A percentile compares a stretch with the other conserved stretches of the same genome.
These are phyloP conservation scores for Pocillopora damicornis DNA, from an alignment of 64 coral and sea anemone species.

Conservation along the genomic window DNA sequence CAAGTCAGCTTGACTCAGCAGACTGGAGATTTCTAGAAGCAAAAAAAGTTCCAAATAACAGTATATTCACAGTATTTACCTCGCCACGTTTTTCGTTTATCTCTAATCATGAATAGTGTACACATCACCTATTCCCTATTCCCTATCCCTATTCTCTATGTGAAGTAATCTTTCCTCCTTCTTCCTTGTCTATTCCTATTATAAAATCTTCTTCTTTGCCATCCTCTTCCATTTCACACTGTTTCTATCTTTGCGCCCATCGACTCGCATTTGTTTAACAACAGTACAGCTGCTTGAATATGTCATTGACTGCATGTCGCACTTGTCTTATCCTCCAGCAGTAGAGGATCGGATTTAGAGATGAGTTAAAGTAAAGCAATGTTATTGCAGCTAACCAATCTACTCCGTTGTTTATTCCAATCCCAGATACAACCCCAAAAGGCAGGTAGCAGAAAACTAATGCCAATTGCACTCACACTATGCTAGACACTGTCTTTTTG, in stretches of 20 bases:
- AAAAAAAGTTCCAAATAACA: too few species aligned
- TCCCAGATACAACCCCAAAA: background rate
- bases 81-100: too few species aligned
- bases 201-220: too few species aligned
- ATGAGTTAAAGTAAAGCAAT: background rate
- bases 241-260: background rate
- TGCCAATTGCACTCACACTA: background rate
- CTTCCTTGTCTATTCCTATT: too few species aligned
- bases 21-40: too few species aligned
- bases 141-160: too few species aligned
- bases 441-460: background rate
- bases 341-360: background rate
- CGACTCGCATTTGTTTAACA: background rate
- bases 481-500: constrained; percentile 3
- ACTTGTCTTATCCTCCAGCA: background rate
- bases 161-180: too few species aligned
- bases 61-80: too few species aligned
- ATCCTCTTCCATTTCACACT: background rate
- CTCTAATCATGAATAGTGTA: too few species aligned
- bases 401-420: background rate
- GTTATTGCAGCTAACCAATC: background rate
- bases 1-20: too few species aligned
- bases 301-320: background rate
- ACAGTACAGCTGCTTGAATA: background rate
- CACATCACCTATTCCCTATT: too few species aligned